Base-by-base conservation (phyloP, 1,140 invertebrate species). In the Diabrotica virgifera region DNA sequence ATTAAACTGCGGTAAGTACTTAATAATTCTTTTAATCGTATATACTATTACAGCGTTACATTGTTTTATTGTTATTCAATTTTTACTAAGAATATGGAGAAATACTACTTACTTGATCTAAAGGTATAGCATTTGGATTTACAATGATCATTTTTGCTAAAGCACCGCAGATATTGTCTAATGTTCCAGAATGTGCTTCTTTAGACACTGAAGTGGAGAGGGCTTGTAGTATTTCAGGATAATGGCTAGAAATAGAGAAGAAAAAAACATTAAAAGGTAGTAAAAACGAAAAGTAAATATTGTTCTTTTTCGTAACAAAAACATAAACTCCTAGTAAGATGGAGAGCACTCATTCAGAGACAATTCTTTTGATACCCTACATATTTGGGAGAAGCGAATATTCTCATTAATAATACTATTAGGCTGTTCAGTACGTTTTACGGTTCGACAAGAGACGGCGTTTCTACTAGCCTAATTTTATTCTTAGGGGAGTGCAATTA, bases 141-240 rank as follows among this genome's bases (percentile, higher is more conserved):
- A 84, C 83, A 12, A 88, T 80, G 40, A 93, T 90, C 59, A 93
- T 81, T 51, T 90, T 83, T 12, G 90, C 88, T 46, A 91, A 82
- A 12, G 90, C 90, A 62, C 89, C 90, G 77, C 90, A 89, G 63
- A 92, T 86, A 72, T 94, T 93, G 72, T 94, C 91, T 36, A 89
- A 75, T 2, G 86, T 86, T 36, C 86, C 80, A 0, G 79, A 77
- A 70, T 88, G 82, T 2, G 78, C 80, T 75, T 92, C 90, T 68
- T 83, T 84, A 13, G 79, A 74, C 54, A 92, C 81, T 0, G 84
- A 80, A n/a, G 80, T 76, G 5, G 90, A 90, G 11, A 94, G 76
- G 5, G 81, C 76, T 77, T 87, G 84, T 9, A 93, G 75, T 70
- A 93, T 87, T 14, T 83, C 78, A 13, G 79, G 73, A 74, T 88